Percentiles rank a stretch among this genome's conserved stretches.
Conservation (phyloP, 2,797 vertebrate genomes). For the Prionace glauca region DNA sequence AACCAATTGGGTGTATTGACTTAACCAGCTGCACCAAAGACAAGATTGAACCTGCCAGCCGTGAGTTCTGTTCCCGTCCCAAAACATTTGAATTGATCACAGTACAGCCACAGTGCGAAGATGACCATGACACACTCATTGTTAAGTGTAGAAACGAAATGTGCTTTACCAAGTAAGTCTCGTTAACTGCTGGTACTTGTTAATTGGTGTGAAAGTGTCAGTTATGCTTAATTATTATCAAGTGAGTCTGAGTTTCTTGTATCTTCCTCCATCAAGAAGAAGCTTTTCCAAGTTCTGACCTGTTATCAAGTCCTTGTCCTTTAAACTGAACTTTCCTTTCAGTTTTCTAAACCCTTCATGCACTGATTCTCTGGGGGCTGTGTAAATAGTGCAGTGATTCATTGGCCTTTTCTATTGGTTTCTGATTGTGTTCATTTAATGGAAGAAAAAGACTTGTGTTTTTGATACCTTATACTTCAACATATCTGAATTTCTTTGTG, state of each 20-base stretch:
- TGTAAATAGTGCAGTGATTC: neutral
- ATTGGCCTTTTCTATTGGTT: neutral
- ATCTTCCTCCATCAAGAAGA: neutral
- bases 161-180: conserved; percentile 45
- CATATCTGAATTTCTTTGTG: neutral
- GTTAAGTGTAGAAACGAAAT: conserved; percentile 48
- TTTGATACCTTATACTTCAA: neutral
- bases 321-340: neutral
- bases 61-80: conserved; percentile 65
- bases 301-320: neutral
- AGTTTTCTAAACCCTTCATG: neutral
- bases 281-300: neutral
- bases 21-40: conserved; percentile 54
- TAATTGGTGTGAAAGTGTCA: neutral
- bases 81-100: conserved; percentile 69
- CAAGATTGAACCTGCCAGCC: conserved; percentile 56
- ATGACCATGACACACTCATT: conserved; percentile 46
- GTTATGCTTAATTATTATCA: neutral
- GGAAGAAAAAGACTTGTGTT: neutral
- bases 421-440: neutral
- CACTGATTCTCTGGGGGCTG: neutral
- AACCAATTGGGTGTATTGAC: conserved; percentile 59
- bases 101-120: conserved; percentile 45
- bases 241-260: neutral
- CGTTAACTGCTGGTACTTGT: neutral